Conservation (phyloP, 2,888 invertebrate species). For the Gymnoscelis rufifasciata region DNA sequence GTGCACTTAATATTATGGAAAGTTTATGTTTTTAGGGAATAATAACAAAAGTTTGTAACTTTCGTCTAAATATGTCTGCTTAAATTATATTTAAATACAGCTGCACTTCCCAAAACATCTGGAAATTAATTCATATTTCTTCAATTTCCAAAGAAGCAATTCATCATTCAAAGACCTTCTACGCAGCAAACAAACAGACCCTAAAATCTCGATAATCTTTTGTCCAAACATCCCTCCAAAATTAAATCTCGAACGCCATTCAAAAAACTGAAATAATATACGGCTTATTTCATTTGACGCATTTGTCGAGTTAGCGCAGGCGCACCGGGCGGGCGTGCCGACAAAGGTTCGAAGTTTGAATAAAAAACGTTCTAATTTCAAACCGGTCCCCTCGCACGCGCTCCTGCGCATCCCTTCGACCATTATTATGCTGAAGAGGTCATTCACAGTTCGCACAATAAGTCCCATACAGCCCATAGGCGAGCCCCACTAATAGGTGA, state of each 20-base stretch:
- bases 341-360: constrained; percentile 61
- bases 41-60: no score
- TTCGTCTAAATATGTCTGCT: no score
- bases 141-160: not conserved
- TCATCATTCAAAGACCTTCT: constrained; percentile 24
- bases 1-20: no score
- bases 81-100: no score
- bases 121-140: no score
- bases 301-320: constrained; percentile 77
- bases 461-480: constrained; percentile 42
- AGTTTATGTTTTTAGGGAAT: no score
- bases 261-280: constrained; percentile 69
- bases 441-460: constrained; percentile 76
- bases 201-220: constrained; percentile 46
- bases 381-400: constrained; percentile 76
- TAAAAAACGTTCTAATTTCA: constrained; percentile 78
- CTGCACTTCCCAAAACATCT: no score
- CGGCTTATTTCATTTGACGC: constrained; percentile 75
- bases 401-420: constrained; percentile 75
- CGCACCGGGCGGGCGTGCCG: constrained; percentile 74
- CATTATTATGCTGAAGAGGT: constrained; percentile 77
- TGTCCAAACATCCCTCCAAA: constrained; percentile 48
- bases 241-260: constrained; percentile 53
- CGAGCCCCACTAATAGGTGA: constrained; percentile 56
- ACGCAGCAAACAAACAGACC: constrained; percentile 33